Conservation (phyloP, 2,797 vertebrate species). For the Spondyliosoma cantharus region DNA sequence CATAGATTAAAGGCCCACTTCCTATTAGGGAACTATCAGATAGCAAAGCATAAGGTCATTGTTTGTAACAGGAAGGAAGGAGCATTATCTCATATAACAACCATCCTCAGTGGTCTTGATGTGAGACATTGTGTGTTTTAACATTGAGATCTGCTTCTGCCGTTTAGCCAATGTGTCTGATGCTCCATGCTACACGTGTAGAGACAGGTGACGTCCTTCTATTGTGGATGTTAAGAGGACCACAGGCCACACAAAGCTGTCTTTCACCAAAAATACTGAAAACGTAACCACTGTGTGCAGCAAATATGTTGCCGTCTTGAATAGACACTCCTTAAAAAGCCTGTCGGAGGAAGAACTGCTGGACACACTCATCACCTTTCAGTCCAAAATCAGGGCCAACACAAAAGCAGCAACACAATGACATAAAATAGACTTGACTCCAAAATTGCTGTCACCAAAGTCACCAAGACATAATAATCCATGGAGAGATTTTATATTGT, state of each 20-base stretch:
- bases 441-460: slow-evolving; percentile 45
- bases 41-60: neutral
- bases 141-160: slow-evolving; percentile 29
- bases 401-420: slow-evolving; percentile 47
- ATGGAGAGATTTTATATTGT: slow-evolving; percentile 22
- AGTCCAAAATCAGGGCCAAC: slow-evolving; percentile 19
- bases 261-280: slow-evolving; percentile 15
- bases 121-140: slow-evolving; percentile 8
- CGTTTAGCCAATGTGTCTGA: neutral
- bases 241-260: neutral
- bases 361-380: slow-evolving; percentile 30
- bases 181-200: neutral
- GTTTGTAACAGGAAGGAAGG: neutral
- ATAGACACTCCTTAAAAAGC: slow-evolving; percentile 16
- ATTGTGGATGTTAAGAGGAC: slow-evolving; percentile 5
- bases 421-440: slow-evolving; percentile 29
- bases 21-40: neutral
- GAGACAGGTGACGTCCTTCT: slow-evolving; percentile 14
- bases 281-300: slow-evolving; percentile 6
- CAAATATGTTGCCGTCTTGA: slow-evolving; percentile 22
- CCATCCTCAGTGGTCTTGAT: neutral
- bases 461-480: slow-evolving; percentile 35
- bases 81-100: neutral
- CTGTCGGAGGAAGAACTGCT: slow-evolving; percentile 6
- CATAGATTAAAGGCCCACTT: neutral